These are phyloP conservation scores for Charadrius vociferus DNA, from an alignment of 2,113 vertebrate species.

Conservation along the genomic window DNA sequence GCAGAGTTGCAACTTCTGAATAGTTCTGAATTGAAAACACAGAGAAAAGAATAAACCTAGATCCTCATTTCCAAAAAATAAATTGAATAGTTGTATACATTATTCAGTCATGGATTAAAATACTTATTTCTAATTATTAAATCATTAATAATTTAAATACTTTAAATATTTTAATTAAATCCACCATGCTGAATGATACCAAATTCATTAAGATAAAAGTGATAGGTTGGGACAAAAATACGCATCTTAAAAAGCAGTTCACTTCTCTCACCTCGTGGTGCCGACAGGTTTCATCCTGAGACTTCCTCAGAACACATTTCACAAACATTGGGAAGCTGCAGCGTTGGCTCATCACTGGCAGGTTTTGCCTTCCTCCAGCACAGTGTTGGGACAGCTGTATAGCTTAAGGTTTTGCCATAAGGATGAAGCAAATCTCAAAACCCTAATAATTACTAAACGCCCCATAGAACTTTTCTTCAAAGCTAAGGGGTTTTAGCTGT, in stretches of 20 bases:
- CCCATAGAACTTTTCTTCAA: neutral
- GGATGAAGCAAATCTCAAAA: neutral
- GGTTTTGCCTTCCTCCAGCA: neutral
- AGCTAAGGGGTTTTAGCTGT: neutral
- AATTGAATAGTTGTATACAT: neutral
- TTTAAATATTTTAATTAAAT: conserved; percentile 36
- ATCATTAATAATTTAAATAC: conserved; percentile 18
- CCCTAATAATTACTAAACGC: neutral
- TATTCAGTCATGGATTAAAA: conserved; percentile 2
- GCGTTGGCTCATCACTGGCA: neutral
- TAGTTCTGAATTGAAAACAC: neutral
- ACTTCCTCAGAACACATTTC: neutral
- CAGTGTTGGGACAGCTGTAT: neutral
- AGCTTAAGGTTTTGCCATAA: neutral
- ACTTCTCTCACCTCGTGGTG: neutral
- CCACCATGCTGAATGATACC: neutral
- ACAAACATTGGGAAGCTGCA: neutral
- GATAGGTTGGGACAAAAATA: neutral
- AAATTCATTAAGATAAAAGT: conserved; percentile 1
- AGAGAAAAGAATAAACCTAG: neutral
- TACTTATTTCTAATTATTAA: conserved; percentile 46
- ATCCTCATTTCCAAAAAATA: neutral
- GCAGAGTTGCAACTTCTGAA: neutral
- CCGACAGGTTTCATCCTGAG: neutral
- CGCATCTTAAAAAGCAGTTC: neutral